Base-by-base conservation (phyloP, 2,113 vertebrate species). In the Plotosus lineatus region DNA sequence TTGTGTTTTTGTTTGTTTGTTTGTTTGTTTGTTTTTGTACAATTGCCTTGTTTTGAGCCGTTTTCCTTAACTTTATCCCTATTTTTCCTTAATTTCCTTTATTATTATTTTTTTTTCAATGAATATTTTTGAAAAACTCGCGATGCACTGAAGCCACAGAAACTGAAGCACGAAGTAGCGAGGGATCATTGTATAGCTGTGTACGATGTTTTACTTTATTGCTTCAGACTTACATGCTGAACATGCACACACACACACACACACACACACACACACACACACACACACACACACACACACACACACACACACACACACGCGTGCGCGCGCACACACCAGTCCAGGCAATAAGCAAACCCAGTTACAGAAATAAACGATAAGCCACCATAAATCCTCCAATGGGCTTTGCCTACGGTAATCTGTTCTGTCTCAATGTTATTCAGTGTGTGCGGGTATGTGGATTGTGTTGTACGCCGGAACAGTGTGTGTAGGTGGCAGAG, bases 321-420 rank as follows among this genome's bases (percentile, higher is more conserved):
- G 61, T 4, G 23, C 38, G 36, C n/a, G 21, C 31, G 66, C 44
- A 51, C 8, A 38, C 28, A n/a, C 19, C 11, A 15, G 38, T 80
- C 74, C 3, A 46, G 33, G 78, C 56, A 44, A 10, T 21, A 60
- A 44, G 53, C 23, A 73, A 26, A 4, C 3, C 44, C 38, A 36
- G 74, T 66, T 23, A 28, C 11, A n/a, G 42, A 75, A 77, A 78
- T 60, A 60, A 33, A 77, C 33, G 14, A 79, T 42, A 56, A 65
- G 10, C 26, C 68, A 63, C 31, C 15, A 58, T 75, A n/a, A 31
- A 42, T 40, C 21, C 6, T 65, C 56, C 61, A 33, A 4, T 50
- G 36, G 36, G 33, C 85, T 46, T 84, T 10, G 84, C 12, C 79
- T 40, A 50, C 68, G 46, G 78, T 48, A 72, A 48, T 66, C 60